A percentile compares a stretch with the other conserved stretches of the same genome.
Evolutionary conservation across 2,797 vertebrate species (phyloP).

Genomic region (Gymnodraco acuticeps): DNA sequence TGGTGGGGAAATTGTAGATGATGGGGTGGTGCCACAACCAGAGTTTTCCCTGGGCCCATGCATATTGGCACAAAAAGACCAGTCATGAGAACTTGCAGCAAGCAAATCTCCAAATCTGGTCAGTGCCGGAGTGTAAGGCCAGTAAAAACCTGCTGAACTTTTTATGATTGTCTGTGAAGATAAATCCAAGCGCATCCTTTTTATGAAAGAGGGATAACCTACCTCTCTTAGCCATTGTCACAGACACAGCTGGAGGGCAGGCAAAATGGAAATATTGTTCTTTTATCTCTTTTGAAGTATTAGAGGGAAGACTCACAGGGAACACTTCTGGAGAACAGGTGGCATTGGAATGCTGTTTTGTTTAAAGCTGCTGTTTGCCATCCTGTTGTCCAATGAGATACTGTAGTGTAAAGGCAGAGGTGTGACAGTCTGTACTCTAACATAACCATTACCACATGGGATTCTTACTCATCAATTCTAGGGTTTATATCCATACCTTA

Average conservation of each 20-base stretch:
- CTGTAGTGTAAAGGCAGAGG: constrained; percentile 12
- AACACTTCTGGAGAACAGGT: constrained; percentile 71
- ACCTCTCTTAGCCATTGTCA: constrained; percentile 49
- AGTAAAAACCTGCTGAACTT: constrained; percentile 42
- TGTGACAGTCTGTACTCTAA: constrained; percentile 36
- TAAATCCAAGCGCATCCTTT: constrained; percentile 44
- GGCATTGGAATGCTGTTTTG: constrained; percentile 64
- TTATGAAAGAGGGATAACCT: constrained; percentile 55
- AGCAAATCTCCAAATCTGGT: constrained; percentile 39
- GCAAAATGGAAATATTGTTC: constrained; percentile 62
- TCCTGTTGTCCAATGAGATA: constrained; percentile 44
- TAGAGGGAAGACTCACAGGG: constrained; percentile 51
- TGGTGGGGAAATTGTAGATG: constrained; percentile 36
- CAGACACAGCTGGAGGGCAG: constrained; percentile 60
- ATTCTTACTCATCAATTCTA: constrained; percentile 8
- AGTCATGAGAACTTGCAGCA: constrained; percentile 27
- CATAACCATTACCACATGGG: constrained; percentile 32
- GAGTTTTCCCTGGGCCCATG: constrained; percentile 28
- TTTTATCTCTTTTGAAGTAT: constrained; percentile 67
- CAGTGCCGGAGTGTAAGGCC: constrained; percentile 36
- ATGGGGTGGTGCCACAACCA: constrained; percentile 32
- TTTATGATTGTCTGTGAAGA: constrained; percentile 41
- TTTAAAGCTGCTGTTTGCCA: constrained; percentile 48
- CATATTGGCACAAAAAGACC: constrained; percentile 33
- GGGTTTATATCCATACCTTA: constrained; percentile 7